These are phyloP conservation scores for Engystomops pustulosus DNA, from an alignment of 2,113 vertebrate species.

Conservation along the genomic window DNA sequence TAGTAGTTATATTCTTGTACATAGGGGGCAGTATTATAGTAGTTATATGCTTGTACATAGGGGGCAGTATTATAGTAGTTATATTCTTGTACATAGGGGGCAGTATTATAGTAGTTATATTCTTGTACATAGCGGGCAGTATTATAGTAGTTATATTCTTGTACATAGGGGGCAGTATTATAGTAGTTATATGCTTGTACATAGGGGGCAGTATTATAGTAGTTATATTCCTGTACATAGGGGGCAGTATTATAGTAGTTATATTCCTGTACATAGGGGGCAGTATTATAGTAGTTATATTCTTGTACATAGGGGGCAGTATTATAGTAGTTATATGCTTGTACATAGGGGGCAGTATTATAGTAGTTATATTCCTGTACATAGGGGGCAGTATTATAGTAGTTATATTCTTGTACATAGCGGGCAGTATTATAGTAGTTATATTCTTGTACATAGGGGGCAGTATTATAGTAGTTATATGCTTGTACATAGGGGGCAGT, in stretches of 20 bases:
- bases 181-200: not conserved
- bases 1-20: slow-evolving; percentile 13
- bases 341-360: too few species aligned
- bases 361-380: too few species aligned
- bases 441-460: not conserved
- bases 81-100: not conserved
- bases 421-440: not conserved
- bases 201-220: not conserved
- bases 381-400: too few species aligned
- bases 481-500: not conserved
- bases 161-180: not conserved
- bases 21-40: slow-evolving; percentile 13
- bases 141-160: slow-evolving; percentile 8
- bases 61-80: slow-evolving; percentile 6
- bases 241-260: slow-evolving; percentile 7
- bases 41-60: slow-evolving; percentile 10
- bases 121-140: not conserved
- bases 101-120: slow-evolving; percentile 4
- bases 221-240: not conserved
- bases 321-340: not conserved
- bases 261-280: not conserved
- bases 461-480: not conserved
- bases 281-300: not conserved
- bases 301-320: not conserved
- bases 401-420: too few species aligned